These are phyloP conservation scores for Augochlora pura DNA, from an alignment of 1,140 invertebrate species.

Conservation along the genomic window DNA sequence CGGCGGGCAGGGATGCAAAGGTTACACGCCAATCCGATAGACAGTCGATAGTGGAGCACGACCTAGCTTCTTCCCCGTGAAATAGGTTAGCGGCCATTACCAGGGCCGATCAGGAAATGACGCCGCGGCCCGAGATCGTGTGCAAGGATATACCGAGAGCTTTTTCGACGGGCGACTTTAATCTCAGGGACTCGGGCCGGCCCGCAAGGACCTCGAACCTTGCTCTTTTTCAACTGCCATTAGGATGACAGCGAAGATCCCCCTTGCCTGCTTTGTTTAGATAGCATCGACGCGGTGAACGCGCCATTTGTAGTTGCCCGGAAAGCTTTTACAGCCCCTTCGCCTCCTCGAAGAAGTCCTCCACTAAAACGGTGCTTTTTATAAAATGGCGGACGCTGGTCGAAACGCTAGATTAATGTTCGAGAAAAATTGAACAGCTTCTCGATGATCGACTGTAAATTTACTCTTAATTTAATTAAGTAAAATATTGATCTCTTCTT, in stretches of 20 bases:
- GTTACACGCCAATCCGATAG: constrained; percentile 69
- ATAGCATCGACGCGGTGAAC: neutral
- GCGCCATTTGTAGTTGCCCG: neutral
- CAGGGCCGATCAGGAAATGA: constrained; percentile 60
- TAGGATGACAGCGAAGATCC: too few species aligned
- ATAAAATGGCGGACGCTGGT: too few species aligned
- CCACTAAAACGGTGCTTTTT: too few species aligned
- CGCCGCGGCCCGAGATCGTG: constrained; percentile 20
- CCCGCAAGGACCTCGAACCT: constrained; percentile 7
- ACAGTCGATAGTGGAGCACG: constrained; percentile 64
- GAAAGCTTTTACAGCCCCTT: too few species aligned
- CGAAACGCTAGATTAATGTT: too few species aligned
- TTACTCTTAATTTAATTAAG: too few species aligned
- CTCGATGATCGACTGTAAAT: too few species aligned
- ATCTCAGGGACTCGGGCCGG: neutral
- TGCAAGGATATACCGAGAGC: constrained; percentile 41
- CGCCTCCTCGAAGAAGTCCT: too few species aligned
- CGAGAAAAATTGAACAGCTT: too few species aligned
- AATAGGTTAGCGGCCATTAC: constrained; percentile 54
- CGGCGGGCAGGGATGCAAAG: constrained; percentile 59
- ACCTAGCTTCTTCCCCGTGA: constrained; percentile 58
- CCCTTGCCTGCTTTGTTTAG: neutral
- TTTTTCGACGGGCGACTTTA: constrained; percentile 22
- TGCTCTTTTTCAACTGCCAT: constrained; percentile 16
- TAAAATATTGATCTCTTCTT: too few species aligned